Evolutionary conservation across 1,140 invertebrate species (phyloP).

Genomic region (Panonychus citri): DNA sequence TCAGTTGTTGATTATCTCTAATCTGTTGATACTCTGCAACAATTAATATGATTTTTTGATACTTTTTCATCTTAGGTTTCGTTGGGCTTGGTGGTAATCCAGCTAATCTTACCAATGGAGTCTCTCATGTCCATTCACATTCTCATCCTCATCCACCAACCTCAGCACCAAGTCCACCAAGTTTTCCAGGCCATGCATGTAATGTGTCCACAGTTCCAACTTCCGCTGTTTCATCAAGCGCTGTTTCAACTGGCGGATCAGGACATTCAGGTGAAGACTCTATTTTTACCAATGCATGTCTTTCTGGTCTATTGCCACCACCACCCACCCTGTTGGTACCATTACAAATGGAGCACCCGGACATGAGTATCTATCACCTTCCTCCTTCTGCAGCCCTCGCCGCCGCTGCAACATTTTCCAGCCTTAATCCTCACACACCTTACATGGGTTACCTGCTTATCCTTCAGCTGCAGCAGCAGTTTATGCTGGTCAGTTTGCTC

Average conservation of each 20-base stretch:
- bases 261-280: neutral
- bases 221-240: neutral
- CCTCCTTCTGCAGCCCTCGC: neutral
- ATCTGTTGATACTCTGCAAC: no score
- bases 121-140: neutral
- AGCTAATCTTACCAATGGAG: neutral
- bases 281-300: conserved; percentile 3
- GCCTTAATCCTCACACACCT: conserved; percentile 3
- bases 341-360: neutral
- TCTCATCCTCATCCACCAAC: neutral
- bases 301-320: neutral
- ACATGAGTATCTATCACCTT: neutral
- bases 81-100: neutral
- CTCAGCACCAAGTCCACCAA: neutral
- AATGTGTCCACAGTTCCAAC: neutral
- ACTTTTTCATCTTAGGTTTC: neutral
- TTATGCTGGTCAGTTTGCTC: conserved; percentile 8
- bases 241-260: no score
- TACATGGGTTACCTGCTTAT: neutral
- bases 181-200: neutral
- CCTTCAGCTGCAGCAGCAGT: neutral
- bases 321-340: neutral
- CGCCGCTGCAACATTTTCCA: neutral
- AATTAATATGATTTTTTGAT: no score
- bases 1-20: no score